These are phyloP conservation scores for Polyommatus iphigenia DNA, from an alignment of 2,888 invertebrate species.

Conservation along the genomic window DNA sequence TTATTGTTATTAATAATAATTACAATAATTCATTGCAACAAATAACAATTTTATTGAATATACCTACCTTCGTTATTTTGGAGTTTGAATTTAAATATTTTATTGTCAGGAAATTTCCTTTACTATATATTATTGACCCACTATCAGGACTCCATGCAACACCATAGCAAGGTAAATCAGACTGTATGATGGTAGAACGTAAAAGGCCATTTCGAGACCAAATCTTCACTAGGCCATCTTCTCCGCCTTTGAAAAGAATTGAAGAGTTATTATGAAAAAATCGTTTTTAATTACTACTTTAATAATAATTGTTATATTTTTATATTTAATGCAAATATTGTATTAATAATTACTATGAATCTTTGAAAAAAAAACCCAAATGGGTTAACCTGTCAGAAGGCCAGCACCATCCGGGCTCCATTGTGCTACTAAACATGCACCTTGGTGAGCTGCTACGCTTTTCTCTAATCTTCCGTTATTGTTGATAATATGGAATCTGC, in stretches of 20 bases:
- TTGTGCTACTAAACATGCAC: slow-evolving; percentile 92
- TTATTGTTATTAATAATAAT: no score
- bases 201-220: slow-evolving; percentile 98
- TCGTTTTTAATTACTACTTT: no score
- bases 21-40: no score
- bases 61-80: slow-evolving; percentile 83
- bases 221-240: slow-evolving; percentile 97
- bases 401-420: slow-evolving; percentile 98
- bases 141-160: slow-evolving; percentile 91
- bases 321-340: no score
- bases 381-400: slow-evolving; percentile 89
- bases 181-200: slow-evolving; percentile 91
- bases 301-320: no score
- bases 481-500: slow-evolving; percentile 91
- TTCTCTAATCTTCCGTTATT: slow-evolving; percentile 96
- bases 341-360: neutral
- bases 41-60: no score
- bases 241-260: slow-evolving; percentile 84
- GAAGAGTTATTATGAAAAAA: neutral
- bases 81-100: slow-evolving; percentile 87
- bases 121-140: slow-evolving; percentile 84
- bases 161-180: slow-evolving; percentile 89
- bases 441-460: slow-evolving; percentile 94
- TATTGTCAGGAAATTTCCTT: slow-evolving; percentile 83
- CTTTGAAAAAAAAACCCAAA: neutral